Evolutionary conservation across 2,797 vertebrate species (phyloP), one percentile per base, ranked within the genome.

Genomic region (Lutra lutra): DNA sequence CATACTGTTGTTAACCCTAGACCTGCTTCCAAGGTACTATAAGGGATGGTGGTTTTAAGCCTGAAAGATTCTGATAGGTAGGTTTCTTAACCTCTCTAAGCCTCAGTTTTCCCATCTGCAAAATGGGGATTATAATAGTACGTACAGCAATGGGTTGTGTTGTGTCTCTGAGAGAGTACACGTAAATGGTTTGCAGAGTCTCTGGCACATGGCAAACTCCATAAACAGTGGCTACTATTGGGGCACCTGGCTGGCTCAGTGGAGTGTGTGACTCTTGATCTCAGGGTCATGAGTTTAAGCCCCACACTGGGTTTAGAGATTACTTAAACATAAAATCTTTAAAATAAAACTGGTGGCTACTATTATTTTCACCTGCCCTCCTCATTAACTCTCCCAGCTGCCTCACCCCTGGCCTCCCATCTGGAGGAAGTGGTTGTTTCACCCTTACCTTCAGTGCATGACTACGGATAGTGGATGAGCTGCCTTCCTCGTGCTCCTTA

Each of bases 61-160:
- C 43, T 25, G 43, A 92, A 29, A 20, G 3, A 10, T 32, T 48
- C 66, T 88, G 94, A n/a, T 58, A 85, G 89, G 27, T 62, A 95
- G 80, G 40, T 90, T 92, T 89, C 86, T 78, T 91, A 95, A 92
- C 27, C 27, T 72, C 75, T 89, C 23, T 60, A 78, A 64, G 40
- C 60, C 75, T 97, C 88, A 38, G 0, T 96, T 89, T 95, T 84
- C 94, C 95, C 85, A 85, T 92, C 94, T 94, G 80, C 35, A 94
- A 94, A 95, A 73, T 64, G 92, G 86, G 54, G 43, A 25, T 84
- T 66, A 54, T 72, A 82, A 72, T 73, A 80, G 48, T 58, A 70
- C 43, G 25, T 86, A 25, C 46, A 88, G 62, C 62, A 70, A 80
- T 21, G 35, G 51, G 56, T 54, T 60, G 27, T 27, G 56, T 54